These are phyloP conservation scores for Torymus aiolomorphi DNA, from an alignment of 2,888 invertebrate species.

Conservation along the genomic window DNA sequence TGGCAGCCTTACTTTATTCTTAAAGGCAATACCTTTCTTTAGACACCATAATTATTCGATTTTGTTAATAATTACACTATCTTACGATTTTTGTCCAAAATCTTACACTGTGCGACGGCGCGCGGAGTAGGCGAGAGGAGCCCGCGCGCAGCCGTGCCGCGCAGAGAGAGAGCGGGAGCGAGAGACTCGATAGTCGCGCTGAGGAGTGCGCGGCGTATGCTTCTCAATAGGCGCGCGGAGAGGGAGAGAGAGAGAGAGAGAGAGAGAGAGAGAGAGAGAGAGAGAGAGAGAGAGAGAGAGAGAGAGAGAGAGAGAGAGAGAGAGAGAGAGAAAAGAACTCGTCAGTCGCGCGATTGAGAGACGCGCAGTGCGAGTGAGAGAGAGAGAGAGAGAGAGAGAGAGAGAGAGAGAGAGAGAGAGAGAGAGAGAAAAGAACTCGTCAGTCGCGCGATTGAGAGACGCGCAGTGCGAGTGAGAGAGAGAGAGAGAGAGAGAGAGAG, in stretches of 20 bases:
- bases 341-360: constrained; percentile 23
- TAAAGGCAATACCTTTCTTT: no score
- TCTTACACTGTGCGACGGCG: no score
- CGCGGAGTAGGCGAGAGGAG: no score
- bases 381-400: neutral
- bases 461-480: no score
- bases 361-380: neutral
- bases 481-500: no score
- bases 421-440: constrained; percentile 45
- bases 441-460: no score
- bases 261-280: neutral
- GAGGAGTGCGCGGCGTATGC: constrained; percentile 12
- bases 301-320: neutral
- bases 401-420: constrained; percentile 35
- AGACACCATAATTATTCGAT: no score
- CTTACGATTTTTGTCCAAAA: no score
- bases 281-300: constrained; percentile 13
- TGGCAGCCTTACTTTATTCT: no score
- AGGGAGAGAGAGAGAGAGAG: no score
- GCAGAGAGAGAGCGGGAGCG: constrained; percentile 17
- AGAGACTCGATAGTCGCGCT: constrained; percentile 32
- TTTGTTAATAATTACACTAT: no score
- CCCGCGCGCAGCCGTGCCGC: no score
- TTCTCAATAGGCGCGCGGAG: neutral
- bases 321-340: constrained; percentile 38